Percentiles rank a stretch among this genome's conserved stretches.
These are phyloP conservation scores for Shinisaurus crocodilurus DNA, from an alignment of 2,113 vertebrate species.

Conservation along the genomic window DNA sequence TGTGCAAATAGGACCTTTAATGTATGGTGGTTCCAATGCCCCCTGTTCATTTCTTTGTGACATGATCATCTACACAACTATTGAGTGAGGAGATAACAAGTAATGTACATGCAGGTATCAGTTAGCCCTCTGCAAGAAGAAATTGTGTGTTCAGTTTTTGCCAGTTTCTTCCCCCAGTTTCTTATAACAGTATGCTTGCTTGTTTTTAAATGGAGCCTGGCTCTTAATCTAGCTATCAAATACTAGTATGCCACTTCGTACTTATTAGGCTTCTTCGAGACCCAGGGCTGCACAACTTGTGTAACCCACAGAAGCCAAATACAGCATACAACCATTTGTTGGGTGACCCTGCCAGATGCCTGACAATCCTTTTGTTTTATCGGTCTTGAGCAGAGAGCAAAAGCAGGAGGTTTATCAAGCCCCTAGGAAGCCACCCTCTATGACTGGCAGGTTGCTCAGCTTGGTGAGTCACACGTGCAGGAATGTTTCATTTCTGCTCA, in stretches of 20 bases:
- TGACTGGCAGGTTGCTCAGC: too few relatives aligned
- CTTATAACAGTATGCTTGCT: neutral
- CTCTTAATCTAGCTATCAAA: slow-evolving; percentile 9
- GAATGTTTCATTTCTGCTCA: neutral
- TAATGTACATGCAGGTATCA: neutral
- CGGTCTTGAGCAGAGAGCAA: neutral
- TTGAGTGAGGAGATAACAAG: neutral
- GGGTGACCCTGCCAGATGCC: neutral
- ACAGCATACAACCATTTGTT: neutral
- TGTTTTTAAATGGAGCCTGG: neutral
- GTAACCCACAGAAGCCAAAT: slow-evolving; percentile 14
- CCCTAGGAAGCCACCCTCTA: neutral
- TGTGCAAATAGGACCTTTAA: neutral
- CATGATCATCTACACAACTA: too few relatives aligned
- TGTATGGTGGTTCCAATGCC: neutral
- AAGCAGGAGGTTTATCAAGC: neutral
- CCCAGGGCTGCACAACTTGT: neutral
- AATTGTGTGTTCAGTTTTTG: neutral
- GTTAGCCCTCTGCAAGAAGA: too few relatives aligned
- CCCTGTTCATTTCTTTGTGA: neutral
- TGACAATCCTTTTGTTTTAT: neutral
- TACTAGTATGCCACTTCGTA: neutral
- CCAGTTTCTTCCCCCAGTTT: slow-evolving; percentile 14
- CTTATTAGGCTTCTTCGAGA: neutral
- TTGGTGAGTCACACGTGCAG: neutral